phyloP scores from a whole-genome alignment of 1,140 invertebrate genomes.

The Danaus plexippus region DNA sequence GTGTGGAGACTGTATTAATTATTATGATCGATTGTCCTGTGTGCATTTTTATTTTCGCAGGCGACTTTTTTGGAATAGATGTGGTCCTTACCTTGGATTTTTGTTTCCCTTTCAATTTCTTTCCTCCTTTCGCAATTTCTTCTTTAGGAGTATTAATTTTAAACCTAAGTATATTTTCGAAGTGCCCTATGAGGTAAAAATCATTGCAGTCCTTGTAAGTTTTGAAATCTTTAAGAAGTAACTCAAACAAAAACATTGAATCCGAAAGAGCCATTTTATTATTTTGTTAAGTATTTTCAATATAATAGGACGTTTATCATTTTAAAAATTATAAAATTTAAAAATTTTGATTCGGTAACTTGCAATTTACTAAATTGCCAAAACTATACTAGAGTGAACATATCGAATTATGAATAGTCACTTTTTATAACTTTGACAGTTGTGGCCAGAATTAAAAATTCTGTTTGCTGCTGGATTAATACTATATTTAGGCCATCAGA shows the following conservation, averaged over 20 bases:
- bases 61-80: background rate
- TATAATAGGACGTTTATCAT: constrained; percentile 14
- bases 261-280: constrained; percentile 46
- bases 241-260: constrained; percentile 59
- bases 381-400: constrained; percentile 18
- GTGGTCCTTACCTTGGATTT: constrained; percentile 25
- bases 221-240: constrained; percentile 39
- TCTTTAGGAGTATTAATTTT: constrained; percentile 33
- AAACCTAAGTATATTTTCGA: constrained; percentile 45
- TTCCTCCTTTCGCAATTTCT: constrained; percentile 11
- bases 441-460: no score
- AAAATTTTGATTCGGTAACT: constrained; percentile 20
- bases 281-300: constrained; percentile 16
- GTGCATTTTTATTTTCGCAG: constrained; percentile 13
- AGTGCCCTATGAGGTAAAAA: constrained; percentile 36
- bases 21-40: constrained; percentile 36
- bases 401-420: no score
- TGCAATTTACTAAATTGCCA: constrained; percentile 41
- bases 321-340: constrained; percentile 17
- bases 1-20: constrained; percentile 20
- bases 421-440: constrained; percentile 1
- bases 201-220: constrained; percentile 30
- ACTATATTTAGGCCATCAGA: no score
- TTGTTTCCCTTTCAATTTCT: constrained; percentile 22
- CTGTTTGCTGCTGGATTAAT: no score